Evolutionary conservation across 2,113 vertebrate species (phyloP).

Genomic region (Melanostigma gelatinosum): DNA sequence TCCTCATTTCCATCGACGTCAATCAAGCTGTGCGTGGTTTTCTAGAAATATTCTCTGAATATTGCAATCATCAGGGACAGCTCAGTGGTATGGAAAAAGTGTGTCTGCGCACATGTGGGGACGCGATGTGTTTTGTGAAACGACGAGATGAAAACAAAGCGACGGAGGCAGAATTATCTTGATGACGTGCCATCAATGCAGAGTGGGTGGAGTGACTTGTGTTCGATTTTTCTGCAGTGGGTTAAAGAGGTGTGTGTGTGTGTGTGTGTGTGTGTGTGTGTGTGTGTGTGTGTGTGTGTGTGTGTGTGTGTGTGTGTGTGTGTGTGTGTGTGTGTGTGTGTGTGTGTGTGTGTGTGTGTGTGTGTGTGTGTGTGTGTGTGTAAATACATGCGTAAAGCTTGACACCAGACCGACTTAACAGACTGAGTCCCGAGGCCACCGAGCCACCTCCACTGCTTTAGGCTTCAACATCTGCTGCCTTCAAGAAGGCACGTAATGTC

Average conservation of each 20-base stretch:
- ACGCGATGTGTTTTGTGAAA: slow-evolving; percentile 43
- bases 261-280: slow-evolving; percentile 17
- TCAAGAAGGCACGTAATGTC: slow-evolving; percentile 54
- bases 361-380: slow-evolving; percentile 15
- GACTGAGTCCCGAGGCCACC: slow-evolving; percentile 70
- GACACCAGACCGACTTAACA: slow-evolving; percentile 58
- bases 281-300: slow-evolving; percentile 17
- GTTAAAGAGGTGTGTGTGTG: slow-evolving; percentile 22
- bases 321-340: slow-evolving; percentile 12
- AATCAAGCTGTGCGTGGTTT: slow-evolving; percentile 69
- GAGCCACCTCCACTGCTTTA: slow-evolving; percentile 61
- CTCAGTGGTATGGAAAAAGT: slow-evolving; percentile 58
- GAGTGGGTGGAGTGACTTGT: slow-evolving; percentile 19
- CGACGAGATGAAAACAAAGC: slow-evolving; percentile 68
- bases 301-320: slow-evolving; percentile 15
- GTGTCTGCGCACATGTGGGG: not conserved
- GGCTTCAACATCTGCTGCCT: slow-evolving; percentile 77
- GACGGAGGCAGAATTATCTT: slow-evolving; percentile 34
- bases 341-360: slow-evolving; percentile 17
- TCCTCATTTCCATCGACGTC: slow-evolving; percentile 77
- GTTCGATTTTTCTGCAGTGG: slow-evolving; percentile 29
- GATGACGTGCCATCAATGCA: slow-evolving; percentile 49
- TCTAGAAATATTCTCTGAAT: slow-evolving; percentile 56
- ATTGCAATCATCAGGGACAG: slow-evolving; percentile 52
- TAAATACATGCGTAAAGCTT: slow-evolving; percentile 38